Conservation (phyloP, 2,888 invertebrate genomes). For the Aradus depressus region DNA sequence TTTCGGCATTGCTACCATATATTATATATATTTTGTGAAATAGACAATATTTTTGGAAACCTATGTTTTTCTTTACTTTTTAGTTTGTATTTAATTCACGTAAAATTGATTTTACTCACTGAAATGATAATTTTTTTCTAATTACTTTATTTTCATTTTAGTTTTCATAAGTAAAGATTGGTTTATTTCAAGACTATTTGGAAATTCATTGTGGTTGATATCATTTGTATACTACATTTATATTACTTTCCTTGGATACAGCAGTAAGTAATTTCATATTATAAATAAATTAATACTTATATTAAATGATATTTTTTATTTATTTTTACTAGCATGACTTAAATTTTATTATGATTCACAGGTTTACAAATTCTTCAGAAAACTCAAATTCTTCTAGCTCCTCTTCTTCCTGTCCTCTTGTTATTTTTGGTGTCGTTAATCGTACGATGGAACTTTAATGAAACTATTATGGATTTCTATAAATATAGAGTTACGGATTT, state of each 20-base stretch:
- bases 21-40: background rate
- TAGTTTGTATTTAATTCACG: background rate
- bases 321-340: too few relatives aligned
- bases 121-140: background rate
- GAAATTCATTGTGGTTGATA: constrained; percentile 88
- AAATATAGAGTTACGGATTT: constrained; percentile 65
- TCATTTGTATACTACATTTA: constrained; percentile 87
- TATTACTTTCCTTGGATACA: constrained; percentile 94
- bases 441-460: constrained; percentile 73
- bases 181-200: constrained; percentile 70
- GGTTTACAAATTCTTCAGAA: constrained; percentile 78
- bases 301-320: constrained; percentile 17
- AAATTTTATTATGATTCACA: constrained; percentile 40
- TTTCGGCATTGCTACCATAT: too few relatives aligned
- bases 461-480: constrained; percentile 72
- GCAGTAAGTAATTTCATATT: constrained; percentile 52
- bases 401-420: constrained; percentile 65
- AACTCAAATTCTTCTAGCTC: constrained; percentile 72
- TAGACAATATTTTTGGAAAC: background rate
- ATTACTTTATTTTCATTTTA: constrained; percentile 35
- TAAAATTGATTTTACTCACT: background rate
- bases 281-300: background rate
- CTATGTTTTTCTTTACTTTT: background rate
- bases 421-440: constrained; percentile 66
- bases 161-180: constrained; percentile 65